Base-by-base conservation (phyloP, 2,797 vertebrate species). In the Enteromius anoplus region DNA sequence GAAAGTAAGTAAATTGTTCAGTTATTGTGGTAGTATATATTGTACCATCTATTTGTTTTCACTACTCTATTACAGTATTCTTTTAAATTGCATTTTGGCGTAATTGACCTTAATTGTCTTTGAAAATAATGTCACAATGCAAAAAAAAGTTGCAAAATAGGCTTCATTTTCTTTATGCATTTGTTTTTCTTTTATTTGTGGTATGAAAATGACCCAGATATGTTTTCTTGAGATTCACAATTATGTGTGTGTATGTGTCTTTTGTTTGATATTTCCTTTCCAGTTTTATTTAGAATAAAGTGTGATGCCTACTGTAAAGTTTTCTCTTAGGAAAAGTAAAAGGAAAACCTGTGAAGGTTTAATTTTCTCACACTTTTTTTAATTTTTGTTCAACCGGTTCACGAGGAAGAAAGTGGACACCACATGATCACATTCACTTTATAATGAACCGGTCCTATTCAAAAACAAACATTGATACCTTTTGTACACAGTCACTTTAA, bases 281-380 rank as follows among this genome's bases (percentile, higher is more conserved):
- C 70, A 58, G 60, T 80, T 87, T 83, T 53, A 37, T 86, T 85
- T 70, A 69, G 11, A 69, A 72, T 32, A 62, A 71, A 5, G 68
- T 85, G 83, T 84, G 72, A 82, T 81, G 34, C 42, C 87, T 87
- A 85, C 88, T 88, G 88, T 89, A 84, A 89, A 81, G 82, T 78
- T 65, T 60, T 84, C 53, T 88, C 75, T 45, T 47, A 80, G 40
- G 73, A 76, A 66, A 66, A 77, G 75, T 70, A 76, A 60, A 75
- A 73, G 73, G 23, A 32, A 77, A 80, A 75, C 53, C 17, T 70
- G 32, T 69, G 37, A 60, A 51, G 37, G 42, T 79, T 69, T 73
- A 32, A 75, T 26, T 83, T 73, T 47, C 45, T 51, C 68, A 29
- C 75, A 14, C 40, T 9, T 9, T 9, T 40, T 75, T 15, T 82